These are phyloP conservation scores for Lochmaea capreae DNA, from an alignment of 2,888 invertebrate genomes.

Conservation along the genomic window DNA sequence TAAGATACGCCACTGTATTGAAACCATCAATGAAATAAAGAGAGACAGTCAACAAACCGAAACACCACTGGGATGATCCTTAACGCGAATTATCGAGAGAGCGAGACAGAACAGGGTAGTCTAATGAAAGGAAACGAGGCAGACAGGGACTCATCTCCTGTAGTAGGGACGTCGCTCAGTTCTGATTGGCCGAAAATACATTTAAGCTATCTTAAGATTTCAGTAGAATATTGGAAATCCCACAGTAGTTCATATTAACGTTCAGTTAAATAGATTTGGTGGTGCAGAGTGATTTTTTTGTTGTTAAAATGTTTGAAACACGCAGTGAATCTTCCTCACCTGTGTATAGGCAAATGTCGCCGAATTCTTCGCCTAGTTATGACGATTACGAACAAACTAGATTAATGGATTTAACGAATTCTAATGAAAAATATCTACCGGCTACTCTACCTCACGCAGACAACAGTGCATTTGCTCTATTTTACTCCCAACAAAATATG, in stretches of 20 bases:
- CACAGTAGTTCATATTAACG: slow-evolving; percentile 46
- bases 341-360: slow-evolving; percentile 56
- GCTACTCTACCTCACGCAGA: slow-evolving; percentile 47
- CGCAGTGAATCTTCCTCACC: slow-evolving; percentile 61
- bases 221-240: slow-evolving; percentile 48
- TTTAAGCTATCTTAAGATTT: slow-evolving; percentile 53
- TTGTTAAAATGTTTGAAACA: slow-evolving; percentile 58
- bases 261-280: slow-evolving; percentile 36
- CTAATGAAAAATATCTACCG: slow-evolving; percentile 57
- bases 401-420: slow-evolving; percentile 64
- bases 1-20: slow-evolving; percentile 11
- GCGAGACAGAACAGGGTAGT: slow-evolving; percentile 38
- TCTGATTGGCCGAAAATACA: slow-evolving; percentile 48
- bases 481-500: slow-evolving; percentile 42
- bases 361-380: slow-evolving; percentile 53
- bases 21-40: slow-evolving; percentile 48
- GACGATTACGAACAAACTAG: slow-evolving; percentile 59
- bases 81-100: slow-evolving; percentile 43
- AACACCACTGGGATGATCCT: slow-evolving; percentile 43
- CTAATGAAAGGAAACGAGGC: slow-evolving; percentile 38
- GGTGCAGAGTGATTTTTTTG: slow-evolving; percentile 29
- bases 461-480: slow-evolving; percentile 48
- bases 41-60: slow-evolving; percentile 38
- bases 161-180: slow-evolving; percentile 49
- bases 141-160: slow-evolving; percentile 47